Evolutionary conservation across 2,113 vertebrate genomes (phyloP).

Genomic region (Recurvirostra avosetta): DNA sequence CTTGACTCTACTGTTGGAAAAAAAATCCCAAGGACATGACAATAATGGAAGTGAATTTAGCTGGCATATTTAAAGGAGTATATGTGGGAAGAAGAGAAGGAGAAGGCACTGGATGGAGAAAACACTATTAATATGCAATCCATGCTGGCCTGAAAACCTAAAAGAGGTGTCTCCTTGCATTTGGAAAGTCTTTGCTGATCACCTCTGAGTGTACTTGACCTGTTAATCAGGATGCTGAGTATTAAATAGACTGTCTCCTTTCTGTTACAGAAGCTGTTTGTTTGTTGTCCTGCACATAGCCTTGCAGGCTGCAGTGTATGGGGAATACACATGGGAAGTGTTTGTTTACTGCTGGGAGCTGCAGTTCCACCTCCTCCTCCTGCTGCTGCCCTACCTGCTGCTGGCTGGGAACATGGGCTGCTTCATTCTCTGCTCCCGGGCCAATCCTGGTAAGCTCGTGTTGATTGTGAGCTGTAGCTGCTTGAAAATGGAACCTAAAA

Average conservation of each 20-base stretch:
- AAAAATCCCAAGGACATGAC: not conserved
- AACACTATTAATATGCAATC: slow-evolving; percentile 29
- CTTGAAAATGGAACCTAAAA: not conserved
- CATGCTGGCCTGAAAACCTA: slow-evolving; percentile 46
- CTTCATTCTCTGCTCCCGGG: slow-evolving; percentile 83
- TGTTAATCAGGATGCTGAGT: not conserved
- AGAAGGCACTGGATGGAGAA: not conserved
- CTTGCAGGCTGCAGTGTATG: slow-evolving; percentile 83
- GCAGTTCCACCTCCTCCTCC: slow-evolving; percentile 73
- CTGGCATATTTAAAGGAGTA: not conserved
- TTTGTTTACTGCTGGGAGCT: slow-evolving; percentile 86
- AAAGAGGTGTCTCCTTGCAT: slow-evolving; percentile 19
- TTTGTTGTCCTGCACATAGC: slow-evolving; percentile 85
- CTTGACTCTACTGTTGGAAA: not conserved
- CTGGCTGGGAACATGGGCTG: slow-evolving; percentile 76
- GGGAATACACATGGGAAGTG: slow-evolving; percentile 89
- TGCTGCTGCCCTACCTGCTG: slow-evolving; percentile 86
- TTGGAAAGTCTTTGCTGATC: slow-evolving; percentile 8
- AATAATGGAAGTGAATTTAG: not conserved
- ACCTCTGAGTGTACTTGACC: slow-evolving; percentile 14
- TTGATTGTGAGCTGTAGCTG: not conserved
- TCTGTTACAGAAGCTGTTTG: slow-evolving; percentile 76
- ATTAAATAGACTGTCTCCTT: not conserved
- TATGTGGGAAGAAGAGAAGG: not conserved
- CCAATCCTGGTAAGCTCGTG: slow-evolving; percentile 82